These are phyloP conservation scores for Criorhina ranunculi DNA, from an alignment of 2,888 invertebrate genomes.

Conservation along the genomic window DNA sequence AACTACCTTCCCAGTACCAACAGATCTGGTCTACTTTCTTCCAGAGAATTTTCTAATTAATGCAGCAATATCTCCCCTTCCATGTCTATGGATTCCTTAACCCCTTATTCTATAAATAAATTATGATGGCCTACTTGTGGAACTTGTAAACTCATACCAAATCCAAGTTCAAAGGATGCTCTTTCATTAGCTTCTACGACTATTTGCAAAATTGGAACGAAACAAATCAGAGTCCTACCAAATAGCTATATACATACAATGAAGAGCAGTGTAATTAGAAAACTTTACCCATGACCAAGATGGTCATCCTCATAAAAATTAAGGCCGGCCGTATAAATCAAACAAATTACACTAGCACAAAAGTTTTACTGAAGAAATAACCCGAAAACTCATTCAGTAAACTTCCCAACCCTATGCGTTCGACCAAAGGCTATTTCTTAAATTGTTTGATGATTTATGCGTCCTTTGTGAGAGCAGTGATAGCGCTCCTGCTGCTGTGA, in stretches of 20 bases:
- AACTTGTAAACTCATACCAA: conserved; percentile 11
- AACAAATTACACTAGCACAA: conserved; percentile 64
- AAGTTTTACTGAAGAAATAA: conserved; percentile 53
- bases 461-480: conserved; percentile 53
- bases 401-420: conserved; percentile 5
- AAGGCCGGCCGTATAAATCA: conserved; percentile 70
- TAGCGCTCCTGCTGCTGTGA: conserved; percentile 26
- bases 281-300: conserved; percentile 60
- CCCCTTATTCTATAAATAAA: conserved; percentile 13
- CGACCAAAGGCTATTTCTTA: conserved; percentile 45
- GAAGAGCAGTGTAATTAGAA: conserved; percentile 58
- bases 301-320: conserved; percentile 67
- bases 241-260: neutral
- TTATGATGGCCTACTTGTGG: conserved; percentile 14
- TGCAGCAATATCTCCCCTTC: neutral
- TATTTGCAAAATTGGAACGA: conserved; percentile 51
- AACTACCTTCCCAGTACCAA: too few relatives aligned
- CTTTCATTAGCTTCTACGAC: conserved; percentile 30
- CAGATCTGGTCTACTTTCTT: too few relatives aligned
- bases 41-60: conserved; percentile 14
- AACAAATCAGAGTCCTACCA: conserved; percentile 31
- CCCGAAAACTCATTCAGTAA: neutral
- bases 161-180: conserved; percentile 58
- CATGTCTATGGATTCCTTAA: neutral
- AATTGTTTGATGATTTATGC: conserved; percentile 72